phyloP scores from a whole-genome alignment of 1,140 invertebrate genomes.

The Euschistus heros region DNA sequence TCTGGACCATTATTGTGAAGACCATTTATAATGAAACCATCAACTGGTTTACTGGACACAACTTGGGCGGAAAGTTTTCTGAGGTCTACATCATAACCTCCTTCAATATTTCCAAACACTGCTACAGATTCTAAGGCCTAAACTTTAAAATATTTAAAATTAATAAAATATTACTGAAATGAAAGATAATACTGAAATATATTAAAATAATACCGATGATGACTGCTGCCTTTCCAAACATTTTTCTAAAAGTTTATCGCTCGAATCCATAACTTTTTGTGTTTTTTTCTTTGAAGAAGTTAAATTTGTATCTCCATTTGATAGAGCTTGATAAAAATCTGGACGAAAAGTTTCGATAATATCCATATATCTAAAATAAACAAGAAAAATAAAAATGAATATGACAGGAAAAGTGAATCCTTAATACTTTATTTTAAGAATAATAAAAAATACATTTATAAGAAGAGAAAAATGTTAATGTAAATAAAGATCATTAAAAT shows the following conservation, averaged over 20 bases:
- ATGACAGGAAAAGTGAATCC: too few relatives aligned
- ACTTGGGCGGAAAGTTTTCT: constrained; percentile 48
- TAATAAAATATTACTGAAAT: background rate
- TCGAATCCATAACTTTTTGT: constrained; percentile 51
- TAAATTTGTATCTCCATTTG: constrained; percentile 66
- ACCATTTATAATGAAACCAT: constrained; percentile 69
- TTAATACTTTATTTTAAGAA: constrained; percentile 5
- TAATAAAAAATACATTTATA: background rate
- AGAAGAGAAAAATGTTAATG: too few relatives aligned
- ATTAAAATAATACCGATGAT: constrained; percentile 35
- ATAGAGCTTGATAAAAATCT: constrained; percentile 64
- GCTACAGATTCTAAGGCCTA: constrained; percentile 33
- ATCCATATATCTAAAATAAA: constrained; percentile 52
- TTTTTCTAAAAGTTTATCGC: constrained; percentile 43
- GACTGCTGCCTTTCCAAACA: constrained; percentile 47
- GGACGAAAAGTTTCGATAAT: constrained; percentile 63
- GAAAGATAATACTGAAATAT: background rate
- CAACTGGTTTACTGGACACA: constrained; percentile 40
- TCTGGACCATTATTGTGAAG: constrained; percentile 57
- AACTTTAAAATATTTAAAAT: constrained; percentile 27
- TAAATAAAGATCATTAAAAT: too few relatives aligned
- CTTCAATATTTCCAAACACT: constrained; percentile 61
- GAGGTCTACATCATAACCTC: constrained; percentile 51
- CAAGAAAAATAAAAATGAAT: constrained; percentile 9
- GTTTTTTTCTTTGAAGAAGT: constrained; percentile 55